A percentile compares a stretch with the other conserved stretches of the same genome.
phyloP scores from a whole-genome alignment of 1,140 invertebrate genomes.

The Atta cephalotes region DNA sequence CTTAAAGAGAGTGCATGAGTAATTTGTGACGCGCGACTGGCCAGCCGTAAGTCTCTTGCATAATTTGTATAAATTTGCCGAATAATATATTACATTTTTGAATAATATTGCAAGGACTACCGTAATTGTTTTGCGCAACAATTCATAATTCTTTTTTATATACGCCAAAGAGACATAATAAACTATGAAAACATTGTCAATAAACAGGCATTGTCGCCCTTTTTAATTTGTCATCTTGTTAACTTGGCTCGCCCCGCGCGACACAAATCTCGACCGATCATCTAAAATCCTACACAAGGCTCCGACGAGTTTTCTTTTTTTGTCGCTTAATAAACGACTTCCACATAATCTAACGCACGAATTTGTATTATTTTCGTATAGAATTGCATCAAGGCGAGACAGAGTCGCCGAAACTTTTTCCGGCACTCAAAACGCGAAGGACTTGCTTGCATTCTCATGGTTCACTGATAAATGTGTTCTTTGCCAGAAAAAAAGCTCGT shows the following conservation, averaged over 20 bases:
- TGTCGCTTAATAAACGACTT: slow-evolving; percentile 78
- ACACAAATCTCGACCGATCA: slow-evolving; percentile 71
- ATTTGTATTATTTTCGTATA: slow-evolving; percentile 75
- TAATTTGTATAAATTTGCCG: background rate
- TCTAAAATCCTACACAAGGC: slow-evolving; percentile 81
- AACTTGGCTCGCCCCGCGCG: slow-evolving; percentile 60
- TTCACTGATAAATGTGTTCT: slow-evolving; percentile 5
- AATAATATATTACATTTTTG: background rate
- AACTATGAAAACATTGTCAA: background rate
- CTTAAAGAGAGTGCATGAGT: slow-evolving; percentile 82
- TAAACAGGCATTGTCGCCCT: background rate
- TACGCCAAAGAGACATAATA: background rate
- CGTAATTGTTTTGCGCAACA: background rate
- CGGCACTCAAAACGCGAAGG: slow-evolving; percentile 31
- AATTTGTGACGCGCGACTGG: slow-evolving; percentile 71
- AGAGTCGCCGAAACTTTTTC: slow-evolving; percentile 40
- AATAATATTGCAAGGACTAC: background rate
- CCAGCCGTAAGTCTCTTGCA: slow-evolving; percentile 45
- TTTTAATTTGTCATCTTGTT: slow-evolving; percentile 13
- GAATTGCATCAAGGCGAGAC: slow-evolving; percentile 76
- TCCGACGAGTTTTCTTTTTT: slow-evolving; percentile 71
- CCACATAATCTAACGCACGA: slow-evolving; percentile 81
- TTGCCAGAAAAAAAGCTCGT: background rate
- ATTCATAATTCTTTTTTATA: background rate
- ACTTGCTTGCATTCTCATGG: slow-evolving; percentile 20